phyloP scores from a whole-genome alignment of 2,113 vertebrate genomes.

The Cnemophilus loriae region DNA sequence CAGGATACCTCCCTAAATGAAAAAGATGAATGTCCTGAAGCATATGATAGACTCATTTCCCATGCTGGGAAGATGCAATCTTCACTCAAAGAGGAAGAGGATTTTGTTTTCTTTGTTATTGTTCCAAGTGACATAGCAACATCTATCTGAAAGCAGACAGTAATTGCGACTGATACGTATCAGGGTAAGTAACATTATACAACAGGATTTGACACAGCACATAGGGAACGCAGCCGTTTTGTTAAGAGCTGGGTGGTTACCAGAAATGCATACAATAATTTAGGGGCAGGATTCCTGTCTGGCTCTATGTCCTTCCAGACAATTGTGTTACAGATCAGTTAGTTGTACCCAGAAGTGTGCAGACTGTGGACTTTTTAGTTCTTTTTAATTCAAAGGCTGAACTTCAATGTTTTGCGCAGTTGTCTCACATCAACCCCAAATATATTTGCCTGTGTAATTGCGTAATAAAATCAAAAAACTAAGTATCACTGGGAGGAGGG shows the following conservation, averaged over 20 bases:
- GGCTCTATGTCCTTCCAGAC: background rate
- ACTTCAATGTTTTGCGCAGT: background rate
- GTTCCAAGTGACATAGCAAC: conserved; percentile 51
- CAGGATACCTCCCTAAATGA: background rate
- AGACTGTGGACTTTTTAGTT: background rate
- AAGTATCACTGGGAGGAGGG: background rate
- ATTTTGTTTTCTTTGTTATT: conserved; percentile 58
- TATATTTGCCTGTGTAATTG: conserved; percentile 6
- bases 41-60: background rate
- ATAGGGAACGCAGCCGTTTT: background rate
- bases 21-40: conserved; percentile 26
- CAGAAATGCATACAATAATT: conserved; percentile 12
- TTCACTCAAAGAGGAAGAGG: conserved; percentile 17
- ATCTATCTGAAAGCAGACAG: conserved; percentile 27
- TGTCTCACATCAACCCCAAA: background rate
- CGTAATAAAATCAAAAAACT: background rate
- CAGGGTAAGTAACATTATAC: conserved; percentile 9
- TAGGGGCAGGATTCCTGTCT: background rate
- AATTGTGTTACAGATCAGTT: conserved; percentile 22
- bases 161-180: conserved; percentile 36
- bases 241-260: background rate
- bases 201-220: conserved; percentile 17
- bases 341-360: background rate
- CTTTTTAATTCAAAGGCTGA: background rate
- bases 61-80: conserved; percentile 9